Conservation (phyloP, 2,797 vertebrate genomes). For the Anableps anableps region DNA sequence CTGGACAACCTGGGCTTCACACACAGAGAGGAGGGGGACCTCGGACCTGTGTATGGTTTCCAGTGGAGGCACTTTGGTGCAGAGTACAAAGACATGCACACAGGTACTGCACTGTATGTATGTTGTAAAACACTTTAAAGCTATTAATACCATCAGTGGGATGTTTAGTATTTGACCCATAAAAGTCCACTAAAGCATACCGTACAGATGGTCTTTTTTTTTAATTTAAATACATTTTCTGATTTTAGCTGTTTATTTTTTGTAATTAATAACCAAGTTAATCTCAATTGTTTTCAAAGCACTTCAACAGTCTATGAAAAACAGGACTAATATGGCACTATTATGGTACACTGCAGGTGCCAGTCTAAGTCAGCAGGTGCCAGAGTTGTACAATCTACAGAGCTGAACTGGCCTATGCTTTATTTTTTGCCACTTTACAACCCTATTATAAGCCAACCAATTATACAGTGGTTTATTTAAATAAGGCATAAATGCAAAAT, state of each 20-base stretch:
- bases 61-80: slow-evolving; percentile 99
- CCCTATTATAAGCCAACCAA: neutral
- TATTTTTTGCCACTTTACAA: neutral
- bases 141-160: neutral
- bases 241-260: neutral
- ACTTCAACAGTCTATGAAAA: no score
- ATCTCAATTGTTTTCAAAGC: neutral
- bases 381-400: neutral
- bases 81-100: slow-evolving; percentile 91
- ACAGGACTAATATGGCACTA: neutral
- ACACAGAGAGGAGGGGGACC: slow-evolving; percentile 90
- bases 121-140: neutral
- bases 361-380: neutral
- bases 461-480: neutral
- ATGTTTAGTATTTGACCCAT: neutral
- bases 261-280: neutral
- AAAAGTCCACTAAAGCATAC: neutral
- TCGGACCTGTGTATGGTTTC: slow-evolving; percentile 97
- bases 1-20: slow-evolving; percentile 92
- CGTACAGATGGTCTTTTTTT: neutral
- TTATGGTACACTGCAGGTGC: neutral
- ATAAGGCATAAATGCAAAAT: neutral
- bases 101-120: slow-evolving; percentile 77
- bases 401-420: neutral
- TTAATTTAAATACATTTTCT: neutral